These are phyloP conservation scores for Spongilla lacustris DNA, from an alignment of 37 sponge, comb jelly and placozoan species.

Conservation along the genomic window DNA sequence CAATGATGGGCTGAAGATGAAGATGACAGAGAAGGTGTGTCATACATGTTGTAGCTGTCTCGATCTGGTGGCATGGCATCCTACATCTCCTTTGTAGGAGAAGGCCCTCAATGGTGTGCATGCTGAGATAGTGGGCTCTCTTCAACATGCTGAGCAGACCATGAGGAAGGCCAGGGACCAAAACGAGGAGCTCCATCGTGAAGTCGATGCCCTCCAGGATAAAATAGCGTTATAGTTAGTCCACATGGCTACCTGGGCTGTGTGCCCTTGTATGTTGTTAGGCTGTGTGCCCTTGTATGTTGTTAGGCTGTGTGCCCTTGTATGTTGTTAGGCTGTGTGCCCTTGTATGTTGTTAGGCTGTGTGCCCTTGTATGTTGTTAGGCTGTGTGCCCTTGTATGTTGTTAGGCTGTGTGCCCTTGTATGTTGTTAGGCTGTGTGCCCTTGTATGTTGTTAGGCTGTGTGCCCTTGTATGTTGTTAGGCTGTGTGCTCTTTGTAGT, in stretches of 20 bases:
- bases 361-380: no score
- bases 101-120: not conserved
- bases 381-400: no score
- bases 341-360: not conserved
- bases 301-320: not conserved
- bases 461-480: not conserved
- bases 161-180: constrained; percentile 25
- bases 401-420: not conserved
- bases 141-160: constrained; percentile 1
- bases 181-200: constrained; percentile 29
- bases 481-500: constrained; percentile 9
- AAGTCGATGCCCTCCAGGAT: constrained; percentile 35
- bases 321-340: not conserved
- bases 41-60: no score
- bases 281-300: not conserved
- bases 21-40: not conserved
- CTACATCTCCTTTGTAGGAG: not conserved
- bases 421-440: no score
- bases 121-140: not conserved
- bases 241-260: not conserved
- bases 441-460: no score
- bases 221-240: constrained; percentile 27
- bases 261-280: no score
- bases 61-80: no score
- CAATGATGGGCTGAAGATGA: not conserved